A percentile compares a stretch with the other conserved stretches of the same genome.
Evolutionary conservation across 2,113 vertebrate species (phyloP).

Genomic region (Myrmecobius fasciatus): DNA sequence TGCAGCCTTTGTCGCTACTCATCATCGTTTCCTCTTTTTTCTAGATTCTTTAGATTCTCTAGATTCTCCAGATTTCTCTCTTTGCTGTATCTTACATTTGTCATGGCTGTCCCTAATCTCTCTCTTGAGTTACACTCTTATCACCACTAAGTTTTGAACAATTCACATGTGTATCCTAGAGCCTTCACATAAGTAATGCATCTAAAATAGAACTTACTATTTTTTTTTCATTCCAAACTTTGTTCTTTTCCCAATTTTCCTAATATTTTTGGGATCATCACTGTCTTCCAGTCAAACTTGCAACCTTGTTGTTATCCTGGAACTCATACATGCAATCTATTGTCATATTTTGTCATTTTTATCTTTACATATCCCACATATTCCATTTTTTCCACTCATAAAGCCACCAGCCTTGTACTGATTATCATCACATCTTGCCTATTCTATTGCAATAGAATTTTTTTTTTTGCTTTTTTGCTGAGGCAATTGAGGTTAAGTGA

Average conservation of each 20-base stretch:
- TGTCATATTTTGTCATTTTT: background rate
- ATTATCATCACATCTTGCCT: background rate
- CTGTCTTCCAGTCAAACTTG: background rate
- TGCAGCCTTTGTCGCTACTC: background rate
- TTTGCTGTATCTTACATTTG: background rate
- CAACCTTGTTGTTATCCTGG: background rate
- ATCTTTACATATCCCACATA: background rate
- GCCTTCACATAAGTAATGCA: background rate
- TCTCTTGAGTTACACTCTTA: background rate
- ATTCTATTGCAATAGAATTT: background rate
- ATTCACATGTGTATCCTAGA: background rate
- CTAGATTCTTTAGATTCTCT: too few species aligned
- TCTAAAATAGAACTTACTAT: background rate
- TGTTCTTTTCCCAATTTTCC: background rate
- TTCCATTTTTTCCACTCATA: background rate
- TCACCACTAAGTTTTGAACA: background rate
- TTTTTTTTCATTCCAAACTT: background rate
- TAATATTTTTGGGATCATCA: background rate
- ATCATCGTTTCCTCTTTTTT: background rate
- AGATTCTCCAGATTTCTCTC: background rate
- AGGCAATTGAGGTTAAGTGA: too few species aligned
- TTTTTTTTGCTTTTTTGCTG: too few species aligned
- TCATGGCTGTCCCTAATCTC: background rate
- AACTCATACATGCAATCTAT: background rate
- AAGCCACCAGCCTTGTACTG: background rate